A percentile compares a stretch with the other conserved stretches of the same genome.
Evolutionary conservation across 1,140 invertebrate genomes (phyloP).

Genomic region (Macrocentrus cingulum): DNA sequence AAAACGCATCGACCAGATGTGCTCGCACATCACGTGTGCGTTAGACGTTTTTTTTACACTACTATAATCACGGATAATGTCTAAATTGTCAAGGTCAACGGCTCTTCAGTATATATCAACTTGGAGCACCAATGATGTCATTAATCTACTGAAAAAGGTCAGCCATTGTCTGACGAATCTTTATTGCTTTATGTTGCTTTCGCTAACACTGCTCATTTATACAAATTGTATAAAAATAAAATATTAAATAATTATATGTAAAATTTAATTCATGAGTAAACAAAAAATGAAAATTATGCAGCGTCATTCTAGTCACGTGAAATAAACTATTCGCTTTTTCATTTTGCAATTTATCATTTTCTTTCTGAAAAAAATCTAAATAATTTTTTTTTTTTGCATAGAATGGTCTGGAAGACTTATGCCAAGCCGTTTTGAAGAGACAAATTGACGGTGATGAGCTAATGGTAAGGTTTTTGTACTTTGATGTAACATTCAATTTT

Average conservation of each 20-base stretch:
- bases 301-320: no score
- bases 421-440: slow-evolving; percentile 42
- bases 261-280: no score
- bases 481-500: no score
- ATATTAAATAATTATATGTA: no score
- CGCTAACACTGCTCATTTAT: background rate
- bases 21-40: slow-evolving; percentile 26
- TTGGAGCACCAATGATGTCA: slow-evolving; percentile 45
- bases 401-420: slow-evolving; percentile 49
- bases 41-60: slow-evolving; percentile 13
- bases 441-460: slow-evolving; percentile 48
- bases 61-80: slow-evolving; percentile 36
- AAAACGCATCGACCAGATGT: slow-evolving; percentile 41
- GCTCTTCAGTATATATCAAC: slow-evolving; percentile 46
- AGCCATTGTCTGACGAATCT: slow-evolving; percentile 29
- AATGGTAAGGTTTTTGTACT: slow-evolving; percentile 41
- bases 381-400: slow-evolving; percentile 30
- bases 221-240: background rate
- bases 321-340: background rate
- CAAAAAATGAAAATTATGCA: no score
- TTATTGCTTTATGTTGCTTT: background rate
- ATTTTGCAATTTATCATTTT: background rate
- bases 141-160: slow-evolving; percentile 47
- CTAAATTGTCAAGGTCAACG: slow-evolving; percentile 29
- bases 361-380: background rate